Evolutionary conservation across 2,888 invertebrate species (phyloP).

Genomic region (Therioaphis trifolii): DNA sequence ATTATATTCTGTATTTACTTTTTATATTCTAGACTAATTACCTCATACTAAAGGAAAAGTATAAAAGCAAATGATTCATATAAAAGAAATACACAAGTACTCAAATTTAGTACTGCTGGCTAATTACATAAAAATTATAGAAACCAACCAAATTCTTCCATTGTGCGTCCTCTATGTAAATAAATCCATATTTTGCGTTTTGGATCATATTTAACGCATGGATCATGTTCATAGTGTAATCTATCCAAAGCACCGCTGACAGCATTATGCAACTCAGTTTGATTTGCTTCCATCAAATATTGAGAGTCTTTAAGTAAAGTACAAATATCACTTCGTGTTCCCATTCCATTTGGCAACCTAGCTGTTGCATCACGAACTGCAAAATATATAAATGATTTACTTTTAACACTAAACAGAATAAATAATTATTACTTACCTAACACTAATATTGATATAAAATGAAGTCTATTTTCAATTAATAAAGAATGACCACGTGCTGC

Average conservation of each 20-base stretch:
- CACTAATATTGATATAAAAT: constrained; percentile 89
- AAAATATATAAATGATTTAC: constrained; percentile 58
- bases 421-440: constrained; percentile 71
- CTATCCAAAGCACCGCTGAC: constrained; percentile 91
- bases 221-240: constrained; percentile 89
- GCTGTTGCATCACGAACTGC: constrained; percentile 92
- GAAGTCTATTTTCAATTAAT: constrained; percentile 83
- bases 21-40: no score
- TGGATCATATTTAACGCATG: constrained; percentile 92
- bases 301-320: constrained; percentile 82
- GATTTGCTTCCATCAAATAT: constrained; percentile 68
- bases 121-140: background rate
- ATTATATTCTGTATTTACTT: no score
- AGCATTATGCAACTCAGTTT: constrained; percentile 81
- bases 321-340: constrained; percentile 90
- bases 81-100: no score
- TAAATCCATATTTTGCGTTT: constrained; percentile 96
- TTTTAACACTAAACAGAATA: background rate
- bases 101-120: background rate
- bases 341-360: constrained; percentile 92
- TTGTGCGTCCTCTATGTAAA: constrained; percentile 79
- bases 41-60: no score
- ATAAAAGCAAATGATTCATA: no score
- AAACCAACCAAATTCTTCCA: constrained; percentile 75
- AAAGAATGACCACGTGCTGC: constrained; percentile 87